These are phyloP conservation scores for Lycophotia porphyrea DNA, from an alignment of 2,888 invertebrate species.

Conservation along the genomic window DNA sequence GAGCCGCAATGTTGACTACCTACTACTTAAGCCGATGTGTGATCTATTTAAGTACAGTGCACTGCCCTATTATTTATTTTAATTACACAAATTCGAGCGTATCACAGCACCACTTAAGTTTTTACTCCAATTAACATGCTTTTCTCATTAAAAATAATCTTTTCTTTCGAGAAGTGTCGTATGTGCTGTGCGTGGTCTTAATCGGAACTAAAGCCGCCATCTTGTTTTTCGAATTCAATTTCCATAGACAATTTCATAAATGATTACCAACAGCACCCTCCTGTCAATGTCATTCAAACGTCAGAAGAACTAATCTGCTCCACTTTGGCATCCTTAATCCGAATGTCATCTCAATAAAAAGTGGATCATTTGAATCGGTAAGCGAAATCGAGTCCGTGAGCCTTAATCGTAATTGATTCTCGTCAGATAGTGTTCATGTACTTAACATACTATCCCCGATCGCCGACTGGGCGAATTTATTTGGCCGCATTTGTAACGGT, in stretches of 20 bases:
- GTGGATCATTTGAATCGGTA: constrained; percentile 66
- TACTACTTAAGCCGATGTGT: constrained; percentile 28
- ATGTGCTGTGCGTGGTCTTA: neutral
- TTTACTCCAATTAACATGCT: constrained; percentile 40
- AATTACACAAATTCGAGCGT: constrained; percentile 34
- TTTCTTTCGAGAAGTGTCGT: constrained; percentile 6
- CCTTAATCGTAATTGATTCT: constrained; percentile 73
- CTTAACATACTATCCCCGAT: constrained; percentile 83
- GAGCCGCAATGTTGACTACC: constrained; percentile 10
- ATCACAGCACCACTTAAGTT: constrained; percentile 34
- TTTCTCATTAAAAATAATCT: constrained; percentile 5
- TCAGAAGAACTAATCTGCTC: neutral
- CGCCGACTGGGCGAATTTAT: constrained; percentile 71
- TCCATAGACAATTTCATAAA: neutral
- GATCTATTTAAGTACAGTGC: constrained; percentile 40
- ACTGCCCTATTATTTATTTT: constrained; percentile 37
- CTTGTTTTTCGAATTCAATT: neutral
- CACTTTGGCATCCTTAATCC: constrained; percentile 36
- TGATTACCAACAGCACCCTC: neutral
- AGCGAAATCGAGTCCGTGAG: constrained; percentile 74
- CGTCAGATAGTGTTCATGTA: constrained; percentile 76
- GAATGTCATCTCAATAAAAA: constrained; percentile 61
- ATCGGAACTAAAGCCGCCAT: neutral
- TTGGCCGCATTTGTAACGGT: constrained; percentile 77
- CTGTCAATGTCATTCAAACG: neutral